A percentile compares a stretch with the other conserved stretches of the same genome.
phyloP scores from a whole-genome alignment of 2,888 invertebrate genomes.

The Seira ritae region DNA sequence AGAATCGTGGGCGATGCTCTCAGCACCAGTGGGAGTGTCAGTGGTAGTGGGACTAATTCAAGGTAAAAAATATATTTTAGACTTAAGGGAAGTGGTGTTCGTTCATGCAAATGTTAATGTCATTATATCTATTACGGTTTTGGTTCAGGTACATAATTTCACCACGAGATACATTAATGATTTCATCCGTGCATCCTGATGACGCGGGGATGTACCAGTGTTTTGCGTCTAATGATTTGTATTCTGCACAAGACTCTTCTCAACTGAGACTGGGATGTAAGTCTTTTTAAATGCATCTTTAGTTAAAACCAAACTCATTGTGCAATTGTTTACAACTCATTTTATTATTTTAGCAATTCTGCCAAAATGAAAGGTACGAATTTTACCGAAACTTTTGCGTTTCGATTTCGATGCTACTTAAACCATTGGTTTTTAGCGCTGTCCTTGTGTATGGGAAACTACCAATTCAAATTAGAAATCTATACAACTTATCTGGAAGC shows the following conservation, averaged over 20 bases:
- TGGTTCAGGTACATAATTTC: constrained; percentile 66
- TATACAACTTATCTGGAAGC: no score
- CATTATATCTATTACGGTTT: no score
- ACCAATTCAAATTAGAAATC: constrained; percentile 92
- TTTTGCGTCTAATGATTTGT: constrained; percentile 87
- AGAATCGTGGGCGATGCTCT: constrained; percentile 79
- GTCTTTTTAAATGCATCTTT: no score
- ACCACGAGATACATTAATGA: constrained; percentile 74
- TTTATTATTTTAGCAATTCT: constrained; percentile 83
- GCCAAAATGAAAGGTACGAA: constrained; percentile 92
- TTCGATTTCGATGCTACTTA: no score
- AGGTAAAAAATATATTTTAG: constrained; percentile 39
- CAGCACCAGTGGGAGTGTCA: constrained; percentile 14
- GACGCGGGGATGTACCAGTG: constrained; percentile 95
- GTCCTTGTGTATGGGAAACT: constrained; percentile 82
- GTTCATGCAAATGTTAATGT: no score
- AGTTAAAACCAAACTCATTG: no score
- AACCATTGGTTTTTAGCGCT: no score
- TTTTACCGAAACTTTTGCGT: no score
- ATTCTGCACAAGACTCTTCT: constrained; percentile 87
- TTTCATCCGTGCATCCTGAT: constrained; percentile 82
- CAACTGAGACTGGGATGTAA: constrained; percentile 88
- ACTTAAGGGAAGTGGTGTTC: no score
- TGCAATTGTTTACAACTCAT: constrained; percentile 15
- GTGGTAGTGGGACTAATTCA: constrained; percentile 31